Base-by-base conservation (phyloP, 1,140 invertebrate genomes). In the Theocolax elegans region DNA sequence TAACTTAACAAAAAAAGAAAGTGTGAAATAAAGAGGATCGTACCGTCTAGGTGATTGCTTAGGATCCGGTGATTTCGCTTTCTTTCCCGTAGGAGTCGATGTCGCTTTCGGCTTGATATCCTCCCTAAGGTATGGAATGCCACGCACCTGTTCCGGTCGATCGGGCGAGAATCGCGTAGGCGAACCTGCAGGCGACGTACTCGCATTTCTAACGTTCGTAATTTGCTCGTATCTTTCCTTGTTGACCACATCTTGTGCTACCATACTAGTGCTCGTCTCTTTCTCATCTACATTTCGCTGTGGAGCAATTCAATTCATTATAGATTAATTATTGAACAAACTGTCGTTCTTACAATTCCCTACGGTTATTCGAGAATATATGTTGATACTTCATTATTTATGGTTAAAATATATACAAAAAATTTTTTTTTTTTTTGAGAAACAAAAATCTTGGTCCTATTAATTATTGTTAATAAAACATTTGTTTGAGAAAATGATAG, bases 241-340 rank as follows among this genome's bases (percentile, higher is more conserved):
- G 54, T 82, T 81, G 58, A 77, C 72, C 70, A 82, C 82, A 83
- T 84, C 80, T 69, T 77, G 77, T 58, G 77, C 58, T 77, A 84
- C 82, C 81, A 83, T 85, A 68, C 80, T 83, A 77, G 78, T 83
- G 2, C 29, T 58, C n/a, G 60, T 40, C 15, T 64, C 48, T 23
- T 44, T 59, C 35, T 64, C 31, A 42, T 71, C 62, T n/a, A 60
- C 40, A 56, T 59, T 65, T 63, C 19, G 58, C 58, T 58, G 13
- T 29, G 15, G 1, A 3, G n/a, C 19, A 46, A 46, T 19, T 48
- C 3, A 48, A 21, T 21, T 21, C 19, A 1, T n/a, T 48, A 9
- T 21, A 21, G 17, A n/a, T 48, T 21, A 21, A n/a, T n/a, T n/a
- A n/a, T n/a, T n/a, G n/a, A n/a, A n/a, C n/a, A n/a, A n/a, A n/a